Evolutionary conservation across 1,140 invertebrate species (phyloP).

Genomic region (Drosophila pandora): DNA sequence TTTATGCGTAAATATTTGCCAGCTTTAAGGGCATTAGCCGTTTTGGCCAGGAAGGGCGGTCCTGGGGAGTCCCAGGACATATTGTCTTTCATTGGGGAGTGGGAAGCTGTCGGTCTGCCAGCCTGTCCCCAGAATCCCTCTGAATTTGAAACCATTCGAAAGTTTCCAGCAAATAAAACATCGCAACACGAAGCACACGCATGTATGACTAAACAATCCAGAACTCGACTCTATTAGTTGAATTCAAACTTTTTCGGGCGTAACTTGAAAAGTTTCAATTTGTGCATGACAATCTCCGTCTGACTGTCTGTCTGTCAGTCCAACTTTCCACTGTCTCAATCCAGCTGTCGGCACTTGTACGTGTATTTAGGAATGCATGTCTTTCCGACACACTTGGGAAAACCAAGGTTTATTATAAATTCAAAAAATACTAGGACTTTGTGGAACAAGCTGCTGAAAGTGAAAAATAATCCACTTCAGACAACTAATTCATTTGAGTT

Average conservation of each 20-base stretch:
- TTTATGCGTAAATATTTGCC: slow-evolving; percentile 67
- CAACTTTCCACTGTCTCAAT: slow-evolving; percentile 7
- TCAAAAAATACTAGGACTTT: neutral
- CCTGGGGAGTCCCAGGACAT: slow-evolving; percentile 8
- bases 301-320: slow-evolving; percentile 15
- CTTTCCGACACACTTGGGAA: slow-evolving; percentile 17
- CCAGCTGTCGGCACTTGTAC: slow-evolving; percentile 30
- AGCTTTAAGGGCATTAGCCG: slow-evolving; percentile 48
- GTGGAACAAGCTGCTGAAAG: neutral
- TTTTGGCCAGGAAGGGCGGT: neutral
- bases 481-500: neutral
- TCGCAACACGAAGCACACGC: slow-evolving; percentile 30
- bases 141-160: slow-evolving; percentile 48
- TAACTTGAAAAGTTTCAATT: slow-evolving; percentile 76
- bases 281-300: slow-evolving; percentile 51
- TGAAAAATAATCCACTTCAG: neutral
- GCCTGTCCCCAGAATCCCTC: slow-evolving; percentile 36
- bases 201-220: slow-evolving; percentile 43
- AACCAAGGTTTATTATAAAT: slow-evolving; percentile 8
- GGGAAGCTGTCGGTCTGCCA: slow-evolving; percentile 21
- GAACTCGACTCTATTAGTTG: slow-evolving; percentile 53
- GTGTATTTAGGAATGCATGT: slow-evolving; percentile 38
- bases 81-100: slow-evolving; percentile 33
- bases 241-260: slow-evolving; percentile 71
- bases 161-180: slow-evolving; percentile 62